phyloP scores from a whole-genome alignment of 1,140 invertebrate genomes.

The Diorhabda carinulata region DNA sequence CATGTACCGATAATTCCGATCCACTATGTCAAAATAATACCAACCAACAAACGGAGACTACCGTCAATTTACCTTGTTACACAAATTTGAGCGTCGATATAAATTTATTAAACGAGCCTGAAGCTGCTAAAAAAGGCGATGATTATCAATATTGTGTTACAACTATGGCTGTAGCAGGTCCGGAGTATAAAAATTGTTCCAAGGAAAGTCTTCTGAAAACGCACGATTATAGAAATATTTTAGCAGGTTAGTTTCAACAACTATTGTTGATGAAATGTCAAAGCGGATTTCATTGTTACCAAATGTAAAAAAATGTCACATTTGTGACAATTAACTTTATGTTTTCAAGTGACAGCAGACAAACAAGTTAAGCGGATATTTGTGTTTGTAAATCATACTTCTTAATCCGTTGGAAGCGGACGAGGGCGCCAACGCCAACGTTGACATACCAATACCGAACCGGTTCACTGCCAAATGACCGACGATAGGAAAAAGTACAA shows the following conservation, averaged over 20 bases:
- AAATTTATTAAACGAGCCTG: slow-evolving; percentile 25
- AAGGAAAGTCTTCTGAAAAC: slow-evolving; percentile 6
- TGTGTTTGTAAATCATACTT: no score
- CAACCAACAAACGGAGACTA: slow-evolving; percentile 23
- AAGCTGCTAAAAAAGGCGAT: slow-evolving; percentile 23
- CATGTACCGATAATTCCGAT: slow-evolving; percentile 30
- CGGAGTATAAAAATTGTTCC: slow-evolving; percentile 26
- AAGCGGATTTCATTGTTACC: no score
- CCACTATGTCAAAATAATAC: slow-evolving; percentile 35
- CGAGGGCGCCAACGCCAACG: no score
- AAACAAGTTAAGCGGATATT: no score
- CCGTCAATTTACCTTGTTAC: slow-evolving; percentile 32
- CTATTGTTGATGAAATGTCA: no score
- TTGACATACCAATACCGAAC: no score
- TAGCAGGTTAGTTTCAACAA: slow-evolving; percentile 16
- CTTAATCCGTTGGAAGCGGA: no score
- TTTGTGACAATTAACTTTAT: no score
- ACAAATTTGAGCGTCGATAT: slow-evolving; percentile 33
- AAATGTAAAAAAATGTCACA: no score
- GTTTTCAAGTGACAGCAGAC: no score
- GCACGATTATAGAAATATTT: slow-evolving; percentile 27
- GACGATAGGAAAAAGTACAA: no score
- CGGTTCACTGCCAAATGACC: no score
- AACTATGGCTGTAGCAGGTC: slow-evolving; percentile 35
- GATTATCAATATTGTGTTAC: slow-evolving; percentile 36